These are phyloP conservation scores for Balaeniceps rex DNA, from an alignment of 2,113 vertebrate species.

Conservation along the genomic window DNA sequence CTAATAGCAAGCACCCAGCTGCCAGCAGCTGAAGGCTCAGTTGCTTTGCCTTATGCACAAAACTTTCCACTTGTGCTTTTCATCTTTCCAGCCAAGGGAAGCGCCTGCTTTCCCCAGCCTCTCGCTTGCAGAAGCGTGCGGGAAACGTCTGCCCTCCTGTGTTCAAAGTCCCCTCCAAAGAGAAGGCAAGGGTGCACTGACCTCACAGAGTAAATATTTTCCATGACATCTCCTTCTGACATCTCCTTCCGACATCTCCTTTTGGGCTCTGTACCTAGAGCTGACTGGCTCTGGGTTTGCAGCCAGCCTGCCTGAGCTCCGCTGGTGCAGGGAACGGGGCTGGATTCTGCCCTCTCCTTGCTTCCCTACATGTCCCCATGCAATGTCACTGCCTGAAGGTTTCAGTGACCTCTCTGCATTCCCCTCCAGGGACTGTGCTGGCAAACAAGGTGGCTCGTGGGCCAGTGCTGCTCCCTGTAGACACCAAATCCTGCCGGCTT, in stretches of 20 bases:
- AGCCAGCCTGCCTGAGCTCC: not conserved
- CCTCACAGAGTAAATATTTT: constrained; percentile 40
- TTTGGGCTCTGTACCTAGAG: not conserved
- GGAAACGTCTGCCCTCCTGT: constrained; percentile 17
- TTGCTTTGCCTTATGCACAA: not conserved
- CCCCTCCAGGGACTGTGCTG: not conserved
- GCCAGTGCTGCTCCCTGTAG: not conserved
- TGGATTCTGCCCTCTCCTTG: not conserved
- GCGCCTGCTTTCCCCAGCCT: not conserved
- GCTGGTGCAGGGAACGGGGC: rapidly evolving
- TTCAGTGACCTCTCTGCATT: not conserved
- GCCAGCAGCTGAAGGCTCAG: not conserved
- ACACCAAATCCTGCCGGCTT: not conserved
- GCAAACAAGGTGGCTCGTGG: not conserved
- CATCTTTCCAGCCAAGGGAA: not conserved
- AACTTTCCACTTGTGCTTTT: constrained; percentile 17
- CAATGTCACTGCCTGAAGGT: not conserved
- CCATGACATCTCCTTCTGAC: constrained; percentile 3
- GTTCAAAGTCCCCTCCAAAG: constrained; percentile 48
- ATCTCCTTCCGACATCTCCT: not conserved
- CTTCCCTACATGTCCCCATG: rapidly evolving
- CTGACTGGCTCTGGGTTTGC: not conserved
- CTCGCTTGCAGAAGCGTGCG: not conserved
- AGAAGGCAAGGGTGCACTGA: constrained; percentile 25
- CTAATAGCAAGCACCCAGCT: not conserved